phyloP scores from a whole-genome alignment of 1,140 invertebrate genomes.

The Camponotus floridanus region DNA sequence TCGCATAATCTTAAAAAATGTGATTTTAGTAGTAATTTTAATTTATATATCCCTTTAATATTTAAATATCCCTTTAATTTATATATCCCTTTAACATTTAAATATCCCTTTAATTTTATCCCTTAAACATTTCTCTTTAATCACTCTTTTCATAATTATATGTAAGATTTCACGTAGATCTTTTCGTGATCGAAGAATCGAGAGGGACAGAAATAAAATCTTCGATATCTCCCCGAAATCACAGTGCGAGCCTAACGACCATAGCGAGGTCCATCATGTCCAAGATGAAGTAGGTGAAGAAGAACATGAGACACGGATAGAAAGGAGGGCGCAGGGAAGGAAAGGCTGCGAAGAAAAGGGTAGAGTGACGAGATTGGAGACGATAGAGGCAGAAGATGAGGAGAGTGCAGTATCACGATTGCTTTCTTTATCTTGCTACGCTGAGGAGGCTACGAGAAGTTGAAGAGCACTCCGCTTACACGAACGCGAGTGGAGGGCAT shows the following conservation, averaged over 20 bases:
- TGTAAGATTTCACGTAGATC: background rate
- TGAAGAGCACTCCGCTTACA: conserved; percentile 71
- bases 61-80: too few species aligned
- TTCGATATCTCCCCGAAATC: conserved; percentile 26
- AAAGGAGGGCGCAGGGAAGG: conserved; percentile 32
- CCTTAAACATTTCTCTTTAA: background rate
- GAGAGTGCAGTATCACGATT: conserved; percentile 77
- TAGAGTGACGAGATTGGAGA: conserved; percentile 70
- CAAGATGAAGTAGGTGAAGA: conserved; percentile 60
- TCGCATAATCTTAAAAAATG: background rate
- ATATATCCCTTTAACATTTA: background rate
- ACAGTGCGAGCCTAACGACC: conserved; percentile 1
- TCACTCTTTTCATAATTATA: background rate
- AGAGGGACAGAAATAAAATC: background rate
- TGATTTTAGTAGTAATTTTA: background rate
- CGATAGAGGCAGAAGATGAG: conserved; percentile 45
- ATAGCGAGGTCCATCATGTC: background rate
- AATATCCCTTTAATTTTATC: too few species aligned
- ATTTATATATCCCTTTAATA: background rate
- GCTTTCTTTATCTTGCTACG: conserved; percentile 80
- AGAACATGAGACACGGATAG: conserved; percentile 42
- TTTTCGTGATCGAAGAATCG: background rate
- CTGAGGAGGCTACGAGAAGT: conserved; percentile 71
- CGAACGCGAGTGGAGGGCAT: conserved; percentile 60
- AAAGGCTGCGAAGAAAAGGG: conserved; percentile 56